Evolutionary conservation across 1,140 invertebrate genomes (phyloP).

Genomic region (Drosophila parvula): DNA sequence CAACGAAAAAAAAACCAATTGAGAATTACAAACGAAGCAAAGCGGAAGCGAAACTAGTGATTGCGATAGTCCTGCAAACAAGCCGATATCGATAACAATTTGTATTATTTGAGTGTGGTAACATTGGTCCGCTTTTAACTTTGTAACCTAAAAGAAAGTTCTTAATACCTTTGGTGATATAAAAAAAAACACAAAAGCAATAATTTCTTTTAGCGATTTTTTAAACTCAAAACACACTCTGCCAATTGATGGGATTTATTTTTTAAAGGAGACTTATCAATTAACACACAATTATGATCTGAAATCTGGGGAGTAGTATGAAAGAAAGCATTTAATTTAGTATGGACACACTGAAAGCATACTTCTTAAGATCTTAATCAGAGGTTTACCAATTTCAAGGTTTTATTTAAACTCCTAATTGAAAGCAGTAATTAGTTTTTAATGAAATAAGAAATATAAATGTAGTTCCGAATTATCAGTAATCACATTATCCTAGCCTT

Average conservation of each 20-base stretch:
- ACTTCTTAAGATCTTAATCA: too few relatives aligned
- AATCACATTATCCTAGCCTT: neutral
- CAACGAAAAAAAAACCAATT: conserved; percentile 72
- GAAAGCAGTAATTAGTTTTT: too few relatives aligned
- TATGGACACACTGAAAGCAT: too few relatives aligned
- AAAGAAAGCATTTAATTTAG: too few relatives aligned
- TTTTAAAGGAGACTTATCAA: too few relatives aligned
- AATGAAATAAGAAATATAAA: neutral
- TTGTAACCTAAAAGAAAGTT: neutral
- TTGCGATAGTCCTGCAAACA: conserved; percentile 25
- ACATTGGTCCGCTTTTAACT: neutral
- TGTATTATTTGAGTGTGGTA: neutral
- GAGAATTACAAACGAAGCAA: conserved; percentile 51
- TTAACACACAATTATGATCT: too few relatives aligned
- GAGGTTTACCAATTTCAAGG: too few relatives aligned
- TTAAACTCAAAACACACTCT: neutral
- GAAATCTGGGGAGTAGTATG: too few relatives aligned
- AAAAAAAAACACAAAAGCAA: neutral
- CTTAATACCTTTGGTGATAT: neutral
- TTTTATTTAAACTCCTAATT: too few relatives aligned
- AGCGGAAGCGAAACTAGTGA: conserved; percentile 29
- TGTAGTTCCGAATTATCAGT: neutral
- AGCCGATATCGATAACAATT: neutral
- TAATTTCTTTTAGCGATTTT: neutral
- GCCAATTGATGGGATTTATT: neutral